Evolutionary conservation across 2,888 invertebrate species (phyloP), one percentile per base, ranked within the genome.

Genomic region (Dorcus parallelipipedus): DNA sequence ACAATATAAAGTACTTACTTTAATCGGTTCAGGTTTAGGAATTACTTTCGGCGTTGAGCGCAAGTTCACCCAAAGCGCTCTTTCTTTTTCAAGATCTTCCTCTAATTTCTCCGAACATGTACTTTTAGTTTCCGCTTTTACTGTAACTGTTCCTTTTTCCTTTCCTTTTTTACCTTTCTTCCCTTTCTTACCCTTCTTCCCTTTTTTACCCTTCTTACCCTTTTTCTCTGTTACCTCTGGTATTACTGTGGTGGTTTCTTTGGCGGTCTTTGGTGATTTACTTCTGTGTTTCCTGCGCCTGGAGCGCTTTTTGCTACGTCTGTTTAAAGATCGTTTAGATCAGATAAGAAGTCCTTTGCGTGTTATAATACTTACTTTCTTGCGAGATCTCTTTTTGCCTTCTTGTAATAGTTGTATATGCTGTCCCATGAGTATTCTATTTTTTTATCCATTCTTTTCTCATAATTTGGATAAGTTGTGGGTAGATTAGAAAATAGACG

Each of bases 11-110:
- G 17, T 9, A 51, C 50, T 63, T 69, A 69, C 69, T 45, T 56
- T 45, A 42, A 59, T 48, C 40, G 62, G 64, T 33, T 53, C 43
- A 5, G 69, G 70, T 23, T 14, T 7, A 42, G 49, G 56, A 3
- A 64, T 39, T 26, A 57, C 61, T 56, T 75, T 78, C 0, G 77
- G 79, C 26, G 63, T 62, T 0, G 79, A 66, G 39, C 75, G 54
- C 3, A 68, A 67, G 6, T 60, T 63, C 0, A 76, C 58, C 59
- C 73, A 70, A 20, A 65, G 70, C 0, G 57, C 64, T 39, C 74
- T 71, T 3, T 54, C 64, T n/a, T 68, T 63, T 69, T 59, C 33
- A 7, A 45, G 54, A 23, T 62, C 62, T 42, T 58, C 61, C n/a
- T 59, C 41, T 6, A 42, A 43, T 47, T 43, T 54, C 43, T 56